phyloP scores from a whole-genome alignment of 2,797 vertebrate species.

The Lithobates pipiens region DNA sequence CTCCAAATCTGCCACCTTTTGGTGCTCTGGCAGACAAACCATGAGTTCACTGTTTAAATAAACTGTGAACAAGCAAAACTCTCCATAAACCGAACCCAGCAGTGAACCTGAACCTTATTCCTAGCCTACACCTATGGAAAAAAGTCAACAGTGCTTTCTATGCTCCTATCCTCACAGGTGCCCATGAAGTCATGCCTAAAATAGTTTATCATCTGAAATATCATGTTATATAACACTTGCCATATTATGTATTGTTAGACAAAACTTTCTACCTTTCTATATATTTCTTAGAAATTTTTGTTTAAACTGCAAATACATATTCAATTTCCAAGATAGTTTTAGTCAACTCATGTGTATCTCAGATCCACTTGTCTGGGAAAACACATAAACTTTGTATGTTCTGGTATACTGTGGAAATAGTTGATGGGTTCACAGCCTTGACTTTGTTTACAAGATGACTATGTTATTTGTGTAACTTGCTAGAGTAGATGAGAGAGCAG shows the following conservation, averaged over 20 bases:
- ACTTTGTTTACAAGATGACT: not conserved
- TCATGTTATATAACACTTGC: not conserved
- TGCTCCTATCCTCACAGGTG: no score
- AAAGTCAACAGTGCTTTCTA: no score
- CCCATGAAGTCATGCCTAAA: no score
- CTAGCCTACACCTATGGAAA: no score
- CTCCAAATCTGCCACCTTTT: no score
- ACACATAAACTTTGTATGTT: not conserved
- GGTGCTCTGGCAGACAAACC: no score
- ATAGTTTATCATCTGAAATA: no score
- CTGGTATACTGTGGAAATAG: not conserved
- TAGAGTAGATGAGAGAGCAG: constrained; percentile 9
- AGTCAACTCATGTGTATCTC: not conserved
- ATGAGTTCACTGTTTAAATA: no score
- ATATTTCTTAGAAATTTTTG: not conserved
- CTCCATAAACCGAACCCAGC: no score
- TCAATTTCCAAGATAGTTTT: not conserved
- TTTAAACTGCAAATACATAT: no score
- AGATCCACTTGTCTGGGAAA: constrained; percentile 9
- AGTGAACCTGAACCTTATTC: no score
- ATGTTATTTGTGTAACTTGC: constrained; percentile 23
- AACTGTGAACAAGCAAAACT: no score
- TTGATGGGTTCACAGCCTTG: not conserved
- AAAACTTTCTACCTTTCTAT: not conserved
- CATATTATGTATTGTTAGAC: not conserved